A percentile compares a stretch with the other conserved stretches of the same genome.
These are phyloP conservation scores for Hypsibius dujardini DNA, from an alignment of 1,140 invertebrate genomes.

Conservation along the genomic window DNA sequence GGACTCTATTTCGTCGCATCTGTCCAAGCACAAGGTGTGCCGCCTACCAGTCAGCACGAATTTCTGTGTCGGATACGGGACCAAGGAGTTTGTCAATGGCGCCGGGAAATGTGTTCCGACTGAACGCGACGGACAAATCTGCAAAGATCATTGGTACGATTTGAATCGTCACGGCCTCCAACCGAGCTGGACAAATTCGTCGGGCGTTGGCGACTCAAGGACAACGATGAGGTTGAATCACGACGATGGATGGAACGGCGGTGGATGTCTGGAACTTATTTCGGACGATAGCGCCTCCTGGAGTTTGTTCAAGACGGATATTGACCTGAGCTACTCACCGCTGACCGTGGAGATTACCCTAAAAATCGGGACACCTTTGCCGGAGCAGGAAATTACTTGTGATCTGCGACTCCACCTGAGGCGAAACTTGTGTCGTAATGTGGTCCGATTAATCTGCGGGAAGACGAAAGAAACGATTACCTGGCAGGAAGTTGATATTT, in stretches of 20 bases:
- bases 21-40: slow-evolving; percentile 2
- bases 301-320: not conserved
- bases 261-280: slow-evolving; percentile 26
- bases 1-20: not conserved
- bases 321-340: not conserved
- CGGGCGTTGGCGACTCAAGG: not conserved
- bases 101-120: not conserved
- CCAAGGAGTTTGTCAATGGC: not conserved
- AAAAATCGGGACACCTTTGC: not conserved
- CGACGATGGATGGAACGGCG: slow-evolving; percentile 31
- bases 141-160: slow-evolving; percentile 34
- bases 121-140: slow-evolving; percentile 6
- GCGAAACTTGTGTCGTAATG: too few relatives aligned
- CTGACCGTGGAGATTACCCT: not conserved
- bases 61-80: slow-evolving; percentile 4
- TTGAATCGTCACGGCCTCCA: slow-evolving; percentile 37
- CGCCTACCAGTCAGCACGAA: not conserved
- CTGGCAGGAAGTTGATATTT: too few relatives aligned
- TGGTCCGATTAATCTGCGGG: too few relatives aligned
- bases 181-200: slow-evolving; percentile 31
- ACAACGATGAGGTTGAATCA: slow-evolving; percentile 20
- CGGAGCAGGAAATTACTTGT: too few relatives aligned
- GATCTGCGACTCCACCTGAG: too few relatives aligned
- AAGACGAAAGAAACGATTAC: too few relatives aligned
- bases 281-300: slow-evolving; percentile 9